Evolutionary conservation across 2,113 vertebrate genomes (phyloP).

Genomic region (Cynoglossus semilaevis): DNA sequence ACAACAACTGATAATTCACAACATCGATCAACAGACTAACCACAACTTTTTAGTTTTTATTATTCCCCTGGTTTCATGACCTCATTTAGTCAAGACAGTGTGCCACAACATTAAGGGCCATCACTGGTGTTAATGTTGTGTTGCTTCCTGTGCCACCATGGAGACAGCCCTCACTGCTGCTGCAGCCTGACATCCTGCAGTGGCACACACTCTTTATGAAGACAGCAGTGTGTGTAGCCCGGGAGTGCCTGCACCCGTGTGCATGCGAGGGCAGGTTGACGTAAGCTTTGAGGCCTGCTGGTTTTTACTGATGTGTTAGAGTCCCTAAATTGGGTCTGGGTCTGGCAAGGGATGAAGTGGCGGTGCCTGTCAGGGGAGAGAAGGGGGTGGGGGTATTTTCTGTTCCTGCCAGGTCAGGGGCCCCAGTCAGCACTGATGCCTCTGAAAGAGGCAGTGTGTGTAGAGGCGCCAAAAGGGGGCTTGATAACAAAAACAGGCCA

Average conservation of each 20-base stretch:
- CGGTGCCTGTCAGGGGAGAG: conserved; percentile 17
- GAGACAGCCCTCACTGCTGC: conserved; percentile 6
- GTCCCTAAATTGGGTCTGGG: conserved; percentile 51
- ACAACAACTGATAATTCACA: no score
- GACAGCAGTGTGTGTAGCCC: conserved; percentile 28
- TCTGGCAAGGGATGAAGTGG: conserved; percentile 36
- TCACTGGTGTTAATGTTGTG: background rate
- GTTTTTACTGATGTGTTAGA: conserved; percentile 49
- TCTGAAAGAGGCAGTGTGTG: conserved; percentile 68
- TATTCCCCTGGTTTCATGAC: background rate
- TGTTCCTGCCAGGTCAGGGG: conserved; percentile 55
- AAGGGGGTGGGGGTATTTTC: conserved; percentile 35
- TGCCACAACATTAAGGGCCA: background rate
- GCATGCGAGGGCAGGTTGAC: conserved; percentile 49
- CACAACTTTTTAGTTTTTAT: background rate
- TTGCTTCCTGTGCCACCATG: conserved; percentile 28
- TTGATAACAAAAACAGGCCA: conserved; percentile 71
- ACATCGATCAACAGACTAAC: no score
- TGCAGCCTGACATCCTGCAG: conserved; percentile 41
- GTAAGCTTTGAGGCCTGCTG: conserved; percentile 47
- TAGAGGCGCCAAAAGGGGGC: conserved; percentile 63
- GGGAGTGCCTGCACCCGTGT: conserved; percentile 44
- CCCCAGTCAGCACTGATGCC: conserved; percentile 56
- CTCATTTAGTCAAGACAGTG: background rate
- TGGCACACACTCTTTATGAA: conserved; percentile 10